Base-by-base conservation (phyloP, 92 coral and sea anemone genomes). In the Epizoanthus rinbou region DNA sequence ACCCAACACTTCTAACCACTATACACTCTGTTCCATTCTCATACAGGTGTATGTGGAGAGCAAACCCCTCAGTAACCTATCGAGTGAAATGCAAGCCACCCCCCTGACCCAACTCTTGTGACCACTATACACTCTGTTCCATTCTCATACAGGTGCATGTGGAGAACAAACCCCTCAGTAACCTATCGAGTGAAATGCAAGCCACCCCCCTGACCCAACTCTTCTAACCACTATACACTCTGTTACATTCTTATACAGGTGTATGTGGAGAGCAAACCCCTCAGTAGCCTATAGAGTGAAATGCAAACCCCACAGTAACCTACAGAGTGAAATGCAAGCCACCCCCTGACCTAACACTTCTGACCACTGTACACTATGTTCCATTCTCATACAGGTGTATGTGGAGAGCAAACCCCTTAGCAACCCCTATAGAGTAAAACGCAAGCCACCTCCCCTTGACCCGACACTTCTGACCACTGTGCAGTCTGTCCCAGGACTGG, bases 401-500 rank as follows among this genome's bases (percentile, higher is more conserved):
- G 53, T 94, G 35, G 95, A 89, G 83, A 90, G 89, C 75, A 92
- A 92, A 74, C 97, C 98, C 14, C 91, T 85, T 76, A 92, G 83
- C 45, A 96, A 96, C 75, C 99, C 96, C 22, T 96, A 94, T 78
- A 89, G 95, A 37, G 92, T 92, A 81, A 96, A 92, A 86, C 50
- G 84, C 83, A 91, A 93, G 74, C 98, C 90, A 21, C 91, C 83
- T 59, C 90, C 90, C 31, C 78, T 73, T 3, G 97, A 96, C 74
- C 90, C 89, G 65, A 92, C 97, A 28, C 87, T 94, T n/a, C 81
- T 96, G 7, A 70, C 56, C 15, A 88, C 98, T 35, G 86, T 94
- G 9, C 99, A 96, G 74, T 68, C 89, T 22, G 85, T 94, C 56
- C 99, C 99, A 73, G 98, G 99, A 14, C 81, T 96, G 22, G 99